Base-by-base conservation (phyloP, 2,888 invertebrate species). In the Boloria euphrosyne region DNA sequence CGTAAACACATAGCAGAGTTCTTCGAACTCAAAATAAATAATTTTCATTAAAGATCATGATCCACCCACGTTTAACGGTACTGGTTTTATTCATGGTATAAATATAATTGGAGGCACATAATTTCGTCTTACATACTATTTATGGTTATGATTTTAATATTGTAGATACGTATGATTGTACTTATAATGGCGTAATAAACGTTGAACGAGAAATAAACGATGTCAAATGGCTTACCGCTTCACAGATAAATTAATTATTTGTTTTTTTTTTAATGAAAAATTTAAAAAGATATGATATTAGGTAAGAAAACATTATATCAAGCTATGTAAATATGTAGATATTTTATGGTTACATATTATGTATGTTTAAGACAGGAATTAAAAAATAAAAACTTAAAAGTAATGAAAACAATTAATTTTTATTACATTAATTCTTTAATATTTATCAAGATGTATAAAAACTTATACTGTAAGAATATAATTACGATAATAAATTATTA, bases 21-120 rank as follows among this genome's bases (percentile, higher is more conserved):
- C 77, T 70, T 63, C 67, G 78, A 78, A 79, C 75, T 71, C 70
- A 70, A 73, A 71, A 72, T 75, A 72, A 67, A 73, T 76, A 71
- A 72, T 76, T 76, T 76, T 76, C 73, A 75, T 75, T 71, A 73
- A 75, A 74, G 73, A 72, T 70, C 78, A 78, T 68, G 74, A 65
- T 73, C 76, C 78, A 72, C 81, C 80, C 80, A 81, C 73, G 59
- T 65, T 71, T 77, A 80, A 79, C 79, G 78, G 80, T 73, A 73
- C 57, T 52, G 68, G 77, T 78, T 77, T 79, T 76, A 66, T 63
- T 69, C 68, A 55, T 63, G 60, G 55, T 44, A 63, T 55, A 66
- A 66, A 65, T 65, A 52, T 47, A 31, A 65, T 57, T 50, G 63
- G 31, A 58, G 46, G 58, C 52, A 65, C 58, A 65, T 65, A 65